Conservation (phyloP, 2,113 vertebrate species). For the Galbula dea region DNA sequence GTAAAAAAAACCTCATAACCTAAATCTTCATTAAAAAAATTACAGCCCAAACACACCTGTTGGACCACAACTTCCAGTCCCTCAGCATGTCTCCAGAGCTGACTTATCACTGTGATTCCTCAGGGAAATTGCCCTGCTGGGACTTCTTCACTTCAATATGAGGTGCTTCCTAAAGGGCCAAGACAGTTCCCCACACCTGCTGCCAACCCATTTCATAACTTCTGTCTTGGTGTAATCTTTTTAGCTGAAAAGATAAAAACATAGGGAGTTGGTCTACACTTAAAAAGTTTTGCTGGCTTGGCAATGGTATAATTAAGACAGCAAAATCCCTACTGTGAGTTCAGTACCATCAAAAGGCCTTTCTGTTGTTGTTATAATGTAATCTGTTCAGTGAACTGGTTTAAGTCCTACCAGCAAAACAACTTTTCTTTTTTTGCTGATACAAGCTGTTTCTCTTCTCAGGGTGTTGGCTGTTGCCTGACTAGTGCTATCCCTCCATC, state of each 20-base stretch:
- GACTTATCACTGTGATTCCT: not conserved
- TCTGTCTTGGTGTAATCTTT: not conserved
- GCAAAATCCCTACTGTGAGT: conserved; percentile 27
- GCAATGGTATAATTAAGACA: conserved; percentile 3
- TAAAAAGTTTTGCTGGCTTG: conserved; percentile 14
- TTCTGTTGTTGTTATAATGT: conserved; percentile 45
- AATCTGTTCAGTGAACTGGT: conserved; percentile 29
- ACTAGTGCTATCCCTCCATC: not conserved
- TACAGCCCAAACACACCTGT: not conserved
- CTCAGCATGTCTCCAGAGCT: not conserved
- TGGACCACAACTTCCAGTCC: not conserved
- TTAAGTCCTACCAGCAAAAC: conserved; percentile 50
- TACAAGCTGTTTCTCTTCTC: not conserved
- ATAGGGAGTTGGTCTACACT: not conserved
- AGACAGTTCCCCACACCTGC: not conserved
- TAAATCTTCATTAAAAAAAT: not conserved
- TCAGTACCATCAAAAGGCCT: conserved; percentile 48
- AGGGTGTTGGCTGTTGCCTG: conserved; percentile 19
- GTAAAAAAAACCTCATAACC: not conserved
- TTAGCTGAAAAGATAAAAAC: conserved; percentile 23
- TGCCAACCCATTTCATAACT: not conserved
- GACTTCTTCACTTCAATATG: not conserved
- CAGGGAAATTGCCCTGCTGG: accelerated
- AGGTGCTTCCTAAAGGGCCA: not conserved
- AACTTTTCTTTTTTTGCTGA: not conserved